A percentile compares a stretch with the other conserved stretches of the same genome.
Conservation (phyloP, 2,113 vertebrate species). For the Rhipidura dahli region DNA sequence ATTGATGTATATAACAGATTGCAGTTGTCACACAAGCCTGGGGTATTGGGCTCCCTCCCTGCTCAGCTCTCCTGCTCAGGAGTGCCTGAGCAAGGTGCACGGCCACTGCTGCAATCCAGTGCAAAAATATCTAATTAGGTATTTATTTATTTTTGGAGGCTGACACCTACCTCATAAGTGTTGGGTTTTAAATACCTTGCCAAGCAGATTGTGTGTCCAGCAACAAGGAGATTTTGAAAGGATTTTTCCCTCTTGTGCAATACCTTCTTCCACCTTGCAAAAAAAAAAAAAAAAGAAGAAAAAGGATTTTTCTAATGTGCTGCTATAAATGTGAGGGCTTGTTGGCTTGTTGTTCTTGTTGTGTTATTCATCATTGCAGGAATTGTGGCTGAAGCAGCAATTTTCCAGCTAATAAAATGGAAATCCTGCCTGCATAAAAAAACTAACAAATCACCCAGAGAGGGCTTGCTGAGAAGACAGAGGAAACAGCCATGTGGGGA, state of each 20-base stretch:
- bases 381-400: neutral
- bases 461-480: neutral
- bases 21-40: neutral
- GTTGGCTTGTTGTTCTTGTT: neutral
- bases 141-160: neutral
- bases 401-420: neutral
- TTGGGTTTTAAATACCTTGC: neutral
- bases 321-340: neutral
- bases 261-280: neutral
- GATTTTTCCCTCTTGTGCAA: neutral
- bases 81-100: neutral
- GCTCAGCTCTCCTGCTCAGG: neutral
- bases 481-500: neutral
- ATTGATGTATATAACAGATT: neutral
- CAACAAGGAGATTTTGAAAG: neutral
- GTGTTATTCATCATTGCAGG: neutral
- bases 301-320: neutral
- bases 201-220: neutral
- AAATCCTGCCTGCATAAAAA: neutral
- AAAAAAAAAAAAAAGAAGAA: neutral
- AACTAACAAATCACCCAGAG: neutral
- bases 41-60: neutral
- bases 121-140: neutral
- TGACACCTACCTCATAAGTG: neutral
- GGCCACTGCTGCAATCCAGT: neutral